Base-by-base conservation (phyloP, 2,888 invertebrate species). In the Venustoraphidia nigricollis region DNA sequence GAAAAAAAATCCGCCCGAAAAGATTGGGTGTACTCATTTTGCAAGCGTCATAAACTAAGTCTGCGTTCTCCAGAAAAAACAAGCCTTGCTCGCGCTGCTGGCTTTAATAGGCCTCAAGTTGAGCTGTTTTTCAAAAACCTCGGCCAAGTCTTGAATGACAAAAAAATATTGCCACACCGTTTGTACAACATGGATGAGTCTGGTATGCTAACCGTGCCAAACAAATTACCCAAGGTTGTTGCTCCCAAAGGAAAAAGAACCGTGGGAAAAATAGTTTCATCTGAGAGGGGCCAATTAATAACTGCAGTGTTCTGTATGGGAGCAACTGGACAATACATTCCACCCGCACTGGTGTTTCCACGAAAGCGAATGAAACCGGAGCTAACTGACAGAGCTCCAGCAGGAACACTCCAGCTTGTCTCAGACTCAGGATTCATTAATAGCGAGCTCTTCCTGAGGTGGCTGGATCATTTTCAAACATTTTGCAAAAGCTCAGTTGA, bases 351-450 rank as follows among this genome's bases (percentile, higher is more conserved):
- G 13, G 54, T 59, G 38, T 58, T 56, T 51, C 56, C 55, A 13
- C 52, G 58, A 36, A 54, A 56, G 41, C 53, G 55, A 39, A 50
- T 50, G 49, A 56, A 55, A 11, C 49, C 46, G 14, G 51, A 55
- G 34, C 48, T 60, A 37, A 41, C 58, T 27, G 52, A 58, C 44
- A 55, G 55, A 39, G 58, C 56, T 44, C 60, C 59, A 37, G 47
- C 53, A 38, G 56, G 56, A 42, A 50, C 56, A 37, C 54, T 58
- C 42, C 49, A 50, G 37, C 53, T 58, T 53, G 53, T 53, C 40
- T 56, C 55, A 44, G 54, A 56, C 37, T 48, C 54, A n/a, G 58
- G 59, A 14, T 60, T 56, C 51, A 58, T 60, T 5, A 58, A 57
- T 44, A 45, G 54, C 36, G 51, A 55, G 11, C 45, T 58, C 13